Evolutionary conservation across 2,888 invertebrate genomes (phyloP).

Genomic region (Stegophylla sp.): DNA sequence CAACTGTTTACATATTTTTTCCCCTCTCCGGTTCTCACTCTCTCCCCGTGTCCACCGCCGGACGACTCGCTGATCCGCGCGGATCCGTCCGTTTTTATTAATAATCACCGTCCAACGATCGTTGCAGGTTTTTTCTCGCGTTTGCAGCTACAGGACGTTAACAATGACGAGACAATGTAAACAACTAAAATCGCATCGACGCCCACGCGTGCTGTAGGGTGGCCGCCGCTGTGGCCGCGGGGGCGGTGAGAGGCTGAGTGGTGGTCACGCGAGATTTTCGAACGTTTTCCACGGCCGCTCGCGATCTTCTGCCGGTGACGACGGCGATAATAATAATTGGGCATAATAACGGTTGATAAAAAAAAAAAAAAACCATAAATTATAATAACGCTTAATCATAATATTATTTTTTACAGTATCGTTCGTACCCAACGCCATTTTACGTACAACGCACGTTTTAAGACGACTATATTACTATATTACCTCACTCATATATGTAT

Average conservation of each 20-base stretch:
- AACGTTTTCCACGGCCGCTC: not conserved
- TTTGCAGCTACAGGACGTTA: not conserved
- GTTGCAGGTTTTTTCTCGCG: slow-evolving; percentile 1
- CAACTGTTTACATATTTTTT: slow-evolving; percentile 48
- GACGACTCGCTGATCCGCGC: no score
- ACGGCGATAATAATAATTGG: no score
- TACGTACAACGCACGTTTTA: no score
- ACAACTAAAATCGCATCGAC: slow-evolving; percentile 44
- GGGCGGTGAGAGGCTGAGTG: no score
- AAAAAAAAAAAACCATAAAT: no score
- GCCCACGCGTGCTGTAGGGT: not conserved
- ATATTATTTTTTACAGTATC: no score
- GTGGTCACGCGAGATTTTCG: not conserved
- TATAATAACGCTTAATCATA: no score
- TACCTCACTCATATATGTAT: no score
- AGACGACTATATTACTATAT: no score
- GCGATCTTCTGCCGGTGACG: not conserved
- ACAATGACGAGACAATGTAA: slow-evolving; percentile 11
- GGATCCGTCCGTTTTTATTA: not conserved
- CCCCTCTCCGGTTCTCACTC: not conserved
- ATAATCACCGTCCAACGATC: slow-evolving; percentile 41
- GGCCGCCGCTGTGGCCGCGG: no score
- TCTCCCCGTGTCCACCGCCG: not conserved
- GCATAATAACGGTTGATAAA: no score
- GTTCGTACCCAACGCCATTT: no score